Conservation (phyloP, 2,797 vertebrate genomes). For the Aselliscus stoliczkanus region DNA sequence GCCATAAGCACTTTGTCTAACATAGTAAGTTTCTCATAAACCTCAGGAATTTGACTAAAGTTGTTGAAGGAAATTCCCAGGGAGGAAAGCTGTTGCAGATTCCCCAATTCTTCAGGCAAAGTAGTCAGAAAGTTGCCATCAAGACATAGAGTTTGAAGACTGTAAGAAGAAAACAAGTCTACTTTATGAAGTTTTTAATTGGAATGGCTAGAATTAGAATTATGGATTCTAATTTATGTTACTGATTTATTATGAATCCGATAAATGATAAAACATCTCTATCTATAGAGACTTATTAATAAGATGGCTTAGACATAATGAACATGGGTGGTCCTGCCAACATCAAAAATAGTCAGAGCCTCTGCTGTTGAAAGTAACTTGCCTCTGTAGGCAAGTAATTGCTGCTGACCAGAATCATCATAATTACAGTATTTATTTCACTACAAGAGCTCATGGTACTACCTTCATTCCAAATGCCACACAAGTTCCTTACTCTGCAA, state of each 20-base stretch:
- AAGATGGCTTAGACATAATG: background rate
- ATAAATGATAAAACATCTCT: background rate
- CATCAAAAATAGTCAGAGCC: background rate
- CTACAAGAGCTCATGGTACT: background rate
- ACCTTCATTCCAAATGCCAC: background rate
- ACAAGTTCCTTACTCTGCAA: background rate
- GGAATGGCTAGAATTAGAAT: background rate
- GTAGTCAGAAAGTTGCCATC: slow-evolving; percentile 92
- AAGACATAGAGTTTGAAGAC: slow-evolving; percentile 93
- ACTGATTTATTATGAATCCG: slow-evolving; percentile 9
- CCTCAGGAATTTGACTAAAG: slow-evolving; percentile 88
- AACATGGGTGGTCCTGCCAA: background rate
- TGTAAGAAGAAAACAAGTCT: slow-evolving; percentile 65
- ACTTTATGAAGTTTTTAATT: slow-evolving; percentile 3
- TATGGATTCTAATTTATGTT: background rate
- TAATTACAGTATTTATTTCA: slow-evolving; percentile 25
- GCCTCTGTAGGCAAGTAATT: background rate
- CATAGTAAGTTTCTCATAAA: slow-evolving; percentile 87
- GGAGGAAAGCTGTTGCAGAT: slow-evolving; percentile 89
- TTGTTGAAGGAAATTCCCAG: slow-evolving; percentile 95
- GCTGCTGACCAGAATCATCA: background rate
- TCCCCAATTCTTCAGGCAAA: slow-evolving; percentile 91
- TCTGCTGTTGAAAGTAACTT: background rate
- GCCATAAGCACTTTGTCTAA: slow-evolving; percentile 93
- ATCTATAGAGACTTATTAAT: background rate